phyloP scores from a whole-genome alignment of 2,888 invertebrate genomes.

The Metellina segmentata region DNA sequence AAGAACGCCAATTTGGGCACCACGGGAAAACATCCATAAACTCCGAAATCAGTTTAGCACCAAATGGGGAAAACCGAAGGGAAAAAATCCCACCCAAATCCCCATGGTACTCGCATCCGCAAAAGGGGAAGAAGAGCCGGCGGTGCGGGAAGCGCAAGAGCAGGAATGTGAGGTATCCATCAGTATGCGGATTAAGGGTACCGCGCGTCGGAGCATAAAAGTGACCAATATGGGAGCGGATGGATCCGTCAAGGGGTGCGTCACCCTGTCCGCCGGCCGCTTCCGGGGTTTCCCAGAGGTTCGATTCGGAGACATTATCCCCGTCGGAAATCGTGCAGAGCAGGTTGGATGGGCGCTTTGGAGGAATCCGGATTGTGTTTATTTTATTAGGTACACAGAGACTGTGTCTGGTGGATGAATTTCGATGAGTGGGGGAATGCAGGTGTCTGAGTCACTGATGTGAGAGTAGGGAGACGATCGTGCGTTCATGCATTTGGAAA shows the following conservation, averaged over 20 bases:
- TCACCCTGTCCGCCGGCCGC: constrained; percentile 27
- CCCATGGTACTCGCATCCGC: not conserved
- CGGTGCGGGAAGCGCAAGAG: not conserved
- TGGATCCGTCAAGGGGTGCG: constrained; percentile 53
- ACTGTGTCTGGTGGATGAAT: not conserved
- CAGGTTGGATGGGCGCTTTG: not conserved
- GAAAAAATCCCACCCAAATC: not conserved
- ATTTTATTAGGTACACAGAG: constrained; percentile 12
- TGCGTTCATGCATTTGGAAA: not conserved
- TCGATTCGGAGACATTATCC: constrained; percentile 20
- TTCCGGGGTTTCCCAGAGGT: constrained; percentile 19
- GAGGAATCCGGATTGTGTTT: not conserved
- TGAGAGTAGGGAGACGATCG: not conserved
- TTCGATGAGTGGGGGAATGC: constrained; percentile 9
- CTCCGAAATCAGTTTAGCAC: not conserved
- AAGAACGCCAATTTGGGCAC: too few species aligned
- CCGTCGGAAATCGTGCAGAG: not conserved
- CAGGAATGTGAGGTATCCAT: constrained; percentile 60
- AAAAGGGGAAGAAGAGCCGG: not conserved
- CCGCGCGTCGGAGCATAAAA: constrained; percentile 69
- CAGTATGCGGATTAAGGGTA: constrained; percentile 73
- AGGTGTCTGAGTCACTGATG: constrained; percentile 4
- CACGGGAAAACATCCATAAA: constrained; percentile 2
- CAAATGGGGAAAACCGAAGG: constrained; percentile 10
- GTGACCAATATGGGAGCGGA: constrained; percentile 61